These are phyloP conservation scores for Odontothrips loti DNA, from an alignment of 2,888 invertebrate species.

Conservation along the genomic window DNA sequence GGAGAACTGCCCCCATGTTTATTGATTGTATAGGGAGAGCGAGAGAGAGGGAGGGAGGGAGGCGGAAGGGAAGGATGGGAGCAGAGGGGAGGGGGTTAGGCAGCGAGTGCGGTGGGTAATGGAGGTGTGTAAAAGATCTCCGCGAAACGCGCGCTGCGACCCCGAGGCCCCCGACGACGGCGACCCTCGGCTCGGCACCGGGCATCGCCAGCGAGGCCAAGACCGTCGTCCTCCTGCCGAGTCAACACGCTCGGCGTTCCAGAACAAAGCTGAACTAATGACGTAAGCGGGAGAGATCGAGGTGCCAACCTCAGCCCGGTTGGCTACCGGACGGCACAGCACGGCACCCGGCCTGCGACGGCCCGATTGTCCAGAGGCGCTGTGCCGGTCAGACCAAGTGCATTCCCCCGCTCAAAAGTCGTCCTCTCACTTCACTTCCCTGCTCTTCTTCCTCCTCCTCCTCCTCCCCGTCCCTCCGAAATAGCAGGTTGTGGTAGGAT, in stretches of 20 bases:
- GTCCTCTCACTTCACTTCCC: too few species aligned
- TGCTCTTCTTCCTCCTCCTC: not conserved
- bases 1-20: not conserved
- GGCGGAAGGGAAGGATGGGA: not conserved
- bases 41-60: not conserved
- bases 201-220: not conserved
- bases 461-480: not conserved
- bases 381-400: too few species aligned
- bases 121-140: too few species aligned
- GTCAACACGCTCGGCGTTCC: not conserved
- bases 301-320: too few species aligned
- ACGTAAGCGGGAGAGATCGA: not conserved
- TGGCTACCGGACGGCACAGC: too few species aligned
- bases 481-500: not conserved
- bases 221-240: too few species aligned
- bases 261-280: not conserved
- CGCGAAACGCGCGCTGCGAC: not conserved
- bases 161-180: not conserved
- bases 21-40: slow-evolving; percentile 22
- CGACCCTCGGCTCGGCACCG: not conserved
- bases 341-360: not conserved
- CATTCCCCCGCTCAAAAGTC: too few species aligned
- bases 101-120: too few species aligned
- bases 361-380: not conserved
- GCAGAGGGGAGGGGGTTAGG: not conserved